These are phyloP conservation scores for Mus spicilegus DNA, from an alignment of 2,113 vertebrate species.

Conservation along the genomic window DNA sequence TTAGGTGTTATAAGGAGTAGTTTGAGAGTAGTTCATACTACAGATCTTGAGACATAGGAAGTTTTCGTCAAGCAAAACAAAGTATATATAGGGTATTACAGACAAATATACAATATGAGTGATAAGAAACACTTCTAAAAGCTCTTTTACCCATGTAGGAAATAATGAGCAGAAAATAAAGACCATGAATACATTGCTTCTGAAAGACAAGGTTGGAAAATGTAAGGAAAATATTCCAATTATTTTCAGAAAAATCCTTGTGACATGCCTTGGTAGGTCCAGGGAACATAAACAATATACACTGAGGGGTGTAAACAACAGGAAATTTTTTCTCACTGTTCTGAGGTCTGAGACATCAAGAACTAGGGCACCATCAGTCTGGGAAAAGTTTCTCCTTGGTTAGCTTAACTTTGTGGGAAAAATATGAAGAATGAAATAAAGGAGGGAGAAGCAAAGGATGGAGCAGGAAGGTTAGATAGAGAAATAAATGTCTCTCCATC, in stretches of 20 bases:
- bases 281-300: not conserved
- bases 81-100: no score
- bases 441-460: not conserved
- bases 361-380: not conserved
- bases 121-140: not conserved
- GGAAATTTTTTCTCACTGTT: not conserved
- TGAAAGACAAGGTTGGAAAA: not conserved
- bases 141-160: not conserved
- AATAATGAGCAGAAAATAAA: not conserved
- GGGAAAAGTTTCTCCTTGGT: not conserved
- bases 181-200: not conserved
- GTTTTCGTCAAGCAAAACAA: not conserved
- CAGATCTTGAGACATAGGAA: not conserved
- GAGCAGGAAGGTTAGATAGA: not conserved
- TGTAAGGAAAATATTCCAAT: not conserved
- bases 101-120: not conserved
- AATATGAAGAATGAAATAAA: not conserved
- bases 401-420: not conserved
- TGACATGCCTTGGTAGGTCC: not conserved
- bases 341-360: not conserved
- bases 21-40: not conserved
- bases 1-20: no score
- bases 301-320: not conserved
- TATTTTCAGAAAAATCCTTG: not conserved
- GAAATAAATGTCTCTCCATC: not conserved